Base-by-base conservation (phyloP, 2,113 vertebrate species). In the Trochalopteron elliotii region DNA sequence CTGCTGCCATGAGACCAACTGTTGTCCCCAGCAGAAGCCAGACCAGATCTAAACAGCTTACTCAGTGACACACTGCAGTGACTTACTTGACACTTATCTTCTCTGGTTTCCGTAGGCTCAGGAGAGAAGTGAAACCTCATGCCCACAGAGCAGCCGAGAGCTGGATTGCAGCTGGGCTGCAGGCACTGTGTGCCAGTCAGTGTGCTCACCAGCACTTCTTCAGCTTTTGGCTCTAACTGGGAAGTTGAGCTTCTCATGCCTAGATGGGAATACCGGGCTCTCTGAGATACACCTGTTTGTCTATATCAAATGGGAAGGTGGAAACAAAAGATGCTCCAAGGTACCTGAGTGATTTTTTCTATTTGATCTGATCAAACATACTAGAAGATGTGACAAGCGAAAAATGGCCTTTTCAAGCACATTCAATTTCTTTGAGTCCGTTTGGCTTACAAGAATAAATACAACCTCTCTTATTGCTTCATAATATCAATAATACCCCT, bases 391-490 rank as follows among this genome's bases (percentile, higher is more conserved):
- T 83, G 84, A 89, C 69, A 82, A 91, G 92, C 67, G 80, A 97
- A 93, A 91, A 93, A 78, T 47, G 56, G 96, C 90, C 92, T 96
- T 97, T 96, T 64, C 85, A 95, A 97, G 97, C 64, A 87, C 75
- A 95, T 90, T 95, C 85, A 63, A 96, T 97, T 98, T 97, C 91
- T 87, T 79, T 77, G 79, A 89, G 90, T 93, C 95, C 81, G 87
- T 97, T 95, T 67, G 57, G 72, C 95, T 97, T 95, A 91, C 14
- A 69, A 95, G 92, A 97, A 97, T 97, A 98, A 98, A 97, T 96
- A 97, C 97, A 97, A 95, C 94, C 89, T 95, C 93, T 96, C 87
- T 69, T 90, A 93, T 84, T 96, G 86, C 89, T 97, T 97, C 94
- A 91, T 96, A 95, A 82, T 94, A 96, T 96, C 96, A 97, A 22